A percentile compares a stretch with the other conserved stretches of the same genome.
Evolutionary conservation across 2,113 vertebrate genomes (phyloP).

Genomic region (Irena cyanogastra): DNA sequence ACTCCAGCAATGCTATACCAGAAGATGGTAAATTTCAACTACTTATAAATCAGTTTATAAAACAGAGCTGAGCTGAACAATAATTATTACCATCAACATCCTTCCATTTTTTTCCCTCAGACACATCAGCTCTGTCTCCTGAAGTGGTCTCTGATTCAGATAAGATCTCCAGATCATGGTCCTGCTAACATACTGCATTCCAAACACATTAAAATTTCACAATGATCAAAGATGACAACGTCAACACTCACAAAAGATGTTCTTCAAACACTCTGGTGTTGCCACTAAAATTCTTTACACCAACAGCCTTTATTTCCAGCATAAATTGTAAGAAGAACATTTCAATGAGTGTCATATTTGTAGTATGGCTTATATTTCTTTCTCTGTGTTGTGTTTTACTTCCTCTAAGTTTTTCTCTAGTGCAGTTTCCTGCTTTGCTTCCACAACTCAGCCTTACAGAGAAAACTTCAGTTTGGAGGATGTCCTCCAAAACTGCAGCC

Average conservation of each 20-base stretch:
- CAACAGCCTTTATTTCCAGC: neutral
- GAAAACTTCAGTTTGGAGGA: neutral
- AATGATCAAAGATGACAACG: neutral
- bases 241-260: neutral
- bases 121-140: neutral
- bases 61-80: neutral
- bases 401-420: neutral
- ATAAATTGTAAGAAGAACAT: neutral
- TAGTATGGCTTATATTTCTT: neutral
- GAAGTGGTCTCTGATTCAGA: neutral
- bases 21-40: neutral
- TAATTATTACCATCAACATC: neutral
- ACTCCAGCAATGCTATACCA: neutral
- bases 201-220: neutral
- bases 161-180: neutral
- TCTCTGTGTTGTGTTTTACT: neutral
- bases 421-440: neutral
- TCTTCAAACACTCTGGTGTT: neutral
- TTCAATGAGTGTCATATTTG: neutral
- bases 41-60: neutral
- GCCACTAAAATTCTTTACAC: neutral
- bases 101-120: neutral
- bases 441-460: neutral
- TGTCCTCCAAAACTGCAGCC: neutral
- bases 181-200: neutral